These are phyloP conservation scores for Zaprionus capensis DNA, from an alignment of 1,140 invertebrate genomes.

Conservation along the genomic window DNA sequence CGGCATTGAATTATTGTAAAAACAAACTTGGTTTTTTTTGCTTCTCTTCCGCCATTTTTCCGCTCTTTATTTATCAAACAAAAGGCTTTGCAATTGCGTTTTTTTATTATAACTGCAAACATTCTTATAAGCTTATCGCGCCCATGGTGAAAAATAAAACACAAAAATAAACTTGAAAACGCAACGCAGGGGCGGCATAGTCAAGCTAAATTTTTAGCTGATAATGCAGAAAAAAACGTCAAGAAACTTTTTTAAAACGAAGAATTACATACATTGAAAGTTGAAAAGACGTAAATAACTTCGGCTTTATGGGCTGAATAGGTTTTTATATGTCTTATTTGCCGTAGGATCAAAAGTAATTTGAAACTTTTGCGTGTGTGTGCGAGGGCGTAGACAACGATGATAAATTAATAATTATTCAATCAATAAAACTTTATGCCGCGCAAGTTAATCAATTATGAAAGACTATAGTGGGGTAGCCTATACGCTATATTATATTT, in stretches of 20 bases:
- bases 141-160: not conserved
- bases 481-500: too few species aligned
- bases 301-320: not conserved
- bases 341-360: slow-evolving; percentile 10
- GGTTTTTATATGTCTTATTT: not conserved
- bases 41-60: not conserved
- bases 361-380: slow-evolving; percentile 2
- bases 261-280: slow-evolving; percentile 14
- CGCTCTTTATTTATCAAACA: slow-evolving; percentile 34
- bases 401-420: slow-evolving; percentile 10
- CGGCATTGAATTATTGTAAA: not conserved
- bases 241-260: slow-evolving; percentile 22
- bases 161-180: not conserved
- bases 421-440: slow-evolving; percentile 7
- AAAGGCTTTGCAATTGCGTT: slow-evolving; percentile 11
- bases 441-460: slow-evolving; percentile 10
- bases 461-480: not conserved
- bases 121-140: slow-evolving; percentile 33
- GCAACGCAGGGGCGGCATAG: slow-evolving; percentile 12
- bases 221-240: slow-evolving; percentile 25
- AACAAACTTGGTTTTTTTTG: not conserved
- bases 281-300: slow-evolving; percentile 20
- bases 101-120: slow-evolving; percentile 14
- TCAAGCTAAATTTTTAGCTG: slow-evolving; percentile 23
- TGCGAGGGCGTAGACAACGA: not conserved